A percentile compares a stretch with the other conserved stretches of the same genome.
Conservation (phyloP, 2,888 invertebrate species). For the Flexamia atlantica region DNA sequence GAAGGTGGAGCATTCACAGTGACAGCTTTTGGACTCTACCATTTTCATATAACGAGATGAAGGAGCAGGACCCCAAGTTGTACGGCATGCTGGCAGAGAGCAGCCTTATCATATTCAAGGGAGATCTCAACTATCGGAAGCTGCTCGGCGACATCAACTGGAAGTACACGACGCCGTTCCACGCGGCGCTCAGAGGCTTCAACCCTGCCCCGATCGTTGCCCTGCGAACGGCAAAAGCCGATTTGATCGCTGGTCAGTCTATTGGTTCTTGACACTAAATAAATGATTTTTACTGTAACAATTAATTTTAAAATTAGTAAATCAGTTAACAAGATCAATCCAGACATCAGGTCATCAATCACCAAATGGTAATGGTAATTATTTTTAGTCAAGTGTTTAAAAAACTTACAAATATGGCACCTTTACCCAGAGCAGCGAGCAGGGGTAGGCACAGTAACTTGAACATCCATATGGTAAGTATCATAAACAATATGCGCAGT, state of each 20-base stretch:
- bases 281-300: too few species aligned
- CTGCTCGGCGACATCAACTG: slow-evolving; percentile 92
- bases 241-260: slow-evolving; percentile 80
- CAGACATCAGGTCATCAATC: too few species aligned
- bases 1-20: slow-evolving; percentile 74
- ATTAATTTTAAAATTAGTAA: too few species aligned
- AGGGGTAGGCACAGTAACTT: too few species aligned
- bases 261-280: too few species aligned
- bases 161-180: slow-evolving; percentile 83
- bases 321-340: too few species aligned
- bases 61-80: slow-evolving; percentile 80
- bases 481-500: too few species aligned
- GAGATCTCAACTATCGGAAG: slow-evolving; percentile 97
- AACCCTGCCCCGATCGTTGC: slow-evolving; percentile 89
- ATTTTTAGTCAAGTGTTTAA: too few species aligned
- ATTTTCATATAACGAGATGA: slow-evolving; percentile 88
- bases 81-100: slow-evolving; percentile 85
- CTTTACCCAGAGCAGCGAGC: too few species aligned
- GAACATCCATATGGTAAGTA: too few species aligned
- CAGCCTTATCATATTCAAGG: slow-evolving; percentile 88
- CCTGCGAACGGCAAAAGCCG: slow-evolving; percentile 93
- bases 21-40: slow-evolving; percentile 94
- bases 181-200: slow-evolving; percentile 85
- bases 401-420: too few species aligned
- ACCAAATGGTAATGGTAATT: too few species aligned